A percentile compares a stretch with the other conserved stretches of the same genome.
phyloP scores from a whole-genome alignment of 37 sponge, comb jelly and placozoan genomes.

The Theonella swinhoei region DNA sequence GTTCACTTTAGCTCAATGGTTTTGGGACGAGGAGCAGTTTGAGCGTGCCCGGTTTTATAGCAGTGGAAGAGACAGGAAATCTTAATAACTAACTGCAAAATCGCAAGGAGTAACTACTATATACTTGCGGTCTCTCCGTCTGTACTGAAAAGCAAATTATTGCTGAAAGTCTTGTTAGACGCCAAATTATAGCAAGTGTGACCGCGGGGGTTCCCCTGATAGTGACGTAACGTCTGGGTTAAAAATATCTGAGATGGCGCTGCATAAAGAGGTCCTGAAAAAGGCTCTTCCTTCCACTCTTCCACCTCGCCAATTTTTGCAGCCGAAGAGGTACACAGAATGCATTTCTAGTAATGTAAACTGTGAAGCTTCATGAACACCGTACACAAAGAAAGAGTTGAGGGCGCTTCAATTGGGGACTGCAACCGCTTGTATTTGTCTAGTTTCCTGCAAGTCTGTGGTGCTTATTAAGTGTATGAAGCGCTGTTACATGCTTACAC shows the following conservation, averaged over 20 bases:
- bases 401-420: no score
- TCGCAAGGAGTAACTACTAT: background rate
- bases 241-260: background rate
- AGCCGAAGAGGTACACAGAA: background rate
- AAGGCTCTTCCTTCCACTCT: slow-evolving; percentile 59
- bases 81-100: no score
- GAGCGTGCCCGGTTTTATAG: background rate
- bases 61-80: background rate
- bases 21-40: background rate
- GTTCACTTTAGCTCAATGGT: background rate
- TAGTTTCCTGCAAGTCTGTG: no score
- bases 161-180: no score
- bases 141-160: background rate
- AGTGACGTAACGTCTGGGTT: background rate
- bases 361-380: no score
- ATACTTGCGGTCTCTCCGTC: background rate
- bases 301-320: background rate
- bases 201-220: background rate
- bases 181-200: background rate
- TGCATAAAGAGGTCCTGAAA: slow-evolving; percentile 50
- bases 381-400: no score
- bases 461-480: no score
- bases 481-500: no score
- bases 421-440: no score
- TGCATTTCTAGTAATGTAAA: no score